phyloP scores from a whole-genome alignment of 1,140 invertebrate genomes.

The Triops cancriformis region DNA sequence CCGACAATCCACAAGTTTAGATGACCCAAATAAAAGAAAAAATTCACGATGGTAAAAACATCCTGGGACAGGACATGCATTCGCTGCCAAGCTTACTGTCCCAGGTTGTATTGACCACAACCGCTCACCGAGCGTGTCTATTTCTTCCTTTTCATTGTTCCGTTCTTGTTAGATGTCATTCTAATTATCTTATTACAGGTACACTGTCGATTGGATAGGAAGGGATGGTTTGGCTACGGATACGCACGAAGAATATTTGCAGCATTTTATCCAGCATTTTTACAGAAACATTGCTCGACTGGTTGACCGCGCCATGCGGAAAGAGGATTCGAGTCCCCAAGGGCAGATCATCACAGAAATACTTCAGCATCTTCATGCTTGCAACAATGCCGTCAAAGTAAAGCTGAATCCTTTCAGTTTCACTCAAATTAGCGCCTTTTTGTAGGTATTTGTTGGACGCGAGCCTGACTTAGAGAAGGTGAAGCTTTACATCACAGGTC shows the following conservation, averaged over 20 bases:
- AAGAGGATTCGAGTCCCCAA: constrained; percentile 86
- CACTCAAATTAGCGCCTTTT: too few species aligned
- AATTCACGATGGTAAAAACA: too few species aligned
- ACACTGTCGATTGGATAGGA: constrained; percentile 94
- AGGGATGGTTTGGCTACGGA: constrained; percentile 86
- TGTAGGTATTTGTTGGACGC: constrained; percentile 81
- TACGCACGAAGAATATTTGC: constrained; percentile 87
- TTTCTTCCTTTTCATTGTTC: background rate
- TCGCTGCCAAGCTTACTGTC: too few species aligned
- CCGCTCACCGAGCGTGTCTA: background rate
- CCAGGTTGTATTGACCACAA: background rate
- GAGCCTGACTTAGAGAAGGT: constrained; percentile 77
- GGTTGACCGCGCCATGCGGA: constrained; percentile 86
- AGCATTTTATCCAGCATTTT: constrained; percentile 91
- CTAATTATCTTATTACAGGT: constrained; percentile 48
- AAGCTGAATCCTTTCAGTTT: background rate
- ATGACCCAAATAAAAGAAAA: too few species aligned
- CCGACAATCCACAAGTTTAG: too few species aligned
- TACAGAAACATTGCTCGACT: constrained; percentile 88
- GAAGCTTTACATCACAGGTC: constrained; percentile 74
- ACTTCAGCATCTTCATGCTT: constrained; percentile 90
- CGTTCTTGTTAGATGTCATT: background rate
- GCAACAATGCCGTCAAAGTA: constrained; percentile 84
- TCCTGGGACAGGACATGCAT: too few species aligned
- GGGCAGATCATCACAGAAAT: constrained; percentile 93